Conservation (phyloP, 2,888 invertebrate species). For the Conomelus anceps region DNA sequence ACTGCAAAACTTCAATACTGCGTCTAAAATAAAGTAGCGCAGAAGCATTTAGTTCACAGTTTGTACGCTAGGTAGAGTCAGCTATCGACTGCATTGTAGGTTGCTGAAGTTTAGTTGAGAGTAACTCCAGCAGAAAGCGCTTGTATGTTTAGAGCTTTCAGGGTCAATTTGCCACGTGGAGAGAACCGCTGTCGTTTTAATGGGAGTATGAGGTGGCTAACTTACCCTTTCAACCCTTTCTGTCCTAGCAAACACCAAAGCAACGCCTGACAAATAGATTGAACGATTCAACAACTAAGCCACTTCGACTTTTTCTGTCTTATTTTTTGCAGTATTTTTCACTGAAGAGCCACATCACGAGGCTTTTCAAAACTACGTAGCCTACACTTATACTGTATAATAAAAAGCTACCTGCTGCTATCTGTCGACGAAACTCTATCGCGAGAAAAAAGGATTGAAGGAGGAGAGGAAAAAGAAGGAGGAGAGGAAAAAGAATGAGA, state of each 20-base stretch:
- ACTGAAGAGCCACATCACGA: background rate
- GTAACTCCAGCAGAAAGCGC: background rate
- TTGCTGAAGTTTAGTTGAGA: background rate
- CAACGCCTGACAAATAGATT: background rate
- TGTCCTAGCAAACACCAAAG: background rate
- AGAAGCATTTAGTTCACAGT: background rate
- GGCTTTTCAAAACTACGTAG: background rate
- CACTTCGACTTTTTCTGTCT: background rate
- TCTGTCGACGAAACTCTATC: too few relatives aligned
- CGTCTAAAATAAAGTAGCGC: background rate
- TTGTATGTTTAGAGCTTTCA: background rate
- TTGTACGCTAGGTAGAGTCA: background rate
- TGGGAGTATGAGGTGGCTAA: background rate
- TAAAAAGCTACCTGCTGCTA: too few relatives aligned
- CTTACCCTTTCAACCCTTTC: background rate
- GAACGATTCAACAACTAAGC: background rate
- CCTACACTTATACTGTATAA: background rate
- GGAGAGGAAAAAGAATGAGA: background rate
- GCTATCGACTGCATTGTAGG: background rate
- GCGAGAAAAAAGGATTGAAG: too few relatives aligned
- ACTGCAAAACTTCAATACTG: background rate
- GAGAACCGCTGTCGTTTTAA: background rate
- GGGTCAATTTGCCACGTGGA: background rate
- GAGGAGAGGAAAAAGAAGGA: background rate
- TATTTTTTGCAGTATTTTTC: background rate